A percentile compares a stretch with the other conserved stretches of the same genome.
These are phyloP conservation scores for Lamellibrachia columna DNA, from an alignment of 2,888 invertebrate genomes.

Conservation along the genomic window DNA sequence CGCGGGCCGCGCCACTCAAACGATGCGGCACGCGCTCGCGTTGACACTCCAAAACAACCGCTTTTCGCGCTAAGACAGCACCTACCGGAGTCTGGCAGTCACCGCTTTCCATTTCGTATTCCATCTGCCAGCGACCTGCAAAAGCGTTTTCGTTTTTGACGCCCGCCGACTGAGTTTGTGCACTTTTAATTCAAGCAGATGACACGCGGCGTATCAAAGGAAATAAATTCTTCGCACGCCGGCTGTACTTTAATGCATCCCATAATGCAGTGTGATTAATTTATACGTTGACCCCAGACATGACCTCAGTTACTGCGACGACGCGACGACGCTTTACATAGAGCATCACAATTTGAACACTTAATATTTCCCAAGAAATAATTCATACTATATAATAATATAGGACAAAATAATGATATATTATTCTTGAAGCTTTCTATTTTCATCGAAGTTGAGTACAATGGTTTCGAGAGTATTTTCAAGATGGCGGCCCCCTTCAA, in stretches of 20 bases:
- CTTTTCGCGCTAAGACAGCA: background rate
- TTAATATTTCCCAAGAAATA: background rate
- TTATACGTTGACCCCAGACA: background rate
- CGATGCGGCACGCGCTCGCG: constrained; percentile 9
- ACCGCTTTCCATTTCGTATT: background rate
- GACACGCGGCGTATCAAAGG: constrained; percentile 12
- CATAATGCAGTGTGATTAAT: background rate
- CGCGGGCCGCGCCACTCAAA: constrained; percentile 12
- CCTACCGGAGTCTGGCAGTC: background rate
- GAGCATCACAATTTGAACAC: background rate
- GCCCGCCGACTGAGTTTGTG: background rate
- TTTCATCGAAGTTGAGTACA: background rate
- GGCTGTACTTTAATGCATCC: constrained; percentile 10
- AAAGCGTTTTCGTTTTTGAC: constrained; percentile 6
- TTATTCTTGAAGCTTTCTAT: background rate
- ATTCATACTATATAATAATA: background rate
- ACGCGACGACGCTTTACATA: background rate
- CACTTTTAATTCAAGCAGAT: constrained; percentile 12
- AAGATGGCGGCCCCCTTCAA: constrained; percentile 73
- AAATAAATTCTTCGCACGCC: background rate
- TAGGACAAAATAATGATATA: background rate
- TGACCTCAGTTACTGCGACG: background rate
- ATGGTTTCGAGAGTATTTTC: constrained; percentile 25
- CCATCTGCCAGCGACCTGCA: background rate
- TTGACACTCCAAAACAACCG: constrained; percentile 6